Percentiles rank a stretch among this genome's conserved stretches.
Conservation (phyloP, 2,888 invertebrate genomes). For the Ochropleura plecta region DNA sequence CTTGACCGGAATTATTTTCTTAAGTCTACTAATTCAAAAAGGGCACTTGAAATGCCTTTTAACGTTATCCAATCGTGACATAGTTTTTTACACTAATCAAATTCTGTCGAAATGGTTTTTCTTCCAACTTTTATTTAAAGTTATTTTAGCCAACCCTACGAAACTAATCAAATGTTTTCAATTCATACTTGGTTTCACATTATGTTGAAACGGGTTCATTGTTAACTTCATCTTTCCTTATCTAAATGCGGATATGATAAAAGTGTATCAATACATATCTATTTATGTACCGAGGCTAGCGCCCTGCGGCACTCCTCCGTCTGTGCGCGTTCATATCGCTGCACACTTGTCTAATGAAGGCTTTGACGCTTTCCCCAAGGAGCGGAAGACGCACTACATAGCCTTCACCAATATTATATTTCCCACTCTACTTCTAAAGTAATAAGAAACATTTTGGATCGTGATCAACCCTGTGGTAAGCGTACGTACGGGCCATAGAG, state of each 20-base stretch:
- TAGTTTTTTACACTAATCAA: constrained; percentile 26
- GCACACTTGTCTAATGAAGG: constrained; percentile 77
- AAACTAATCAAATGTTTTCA: background rate
- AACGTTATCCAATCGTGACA: background rate
- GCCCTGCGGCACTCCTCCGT: constrained; percentile 69
- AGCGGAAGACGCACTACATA: constrained; percentile 61
- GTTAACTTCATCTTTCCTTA: constrained; percentile 4
- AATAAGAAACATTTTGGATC: constrained; percentile 63
- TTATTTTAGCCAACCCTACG: background rate
- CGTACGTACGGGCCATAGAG: constrained; percentile 56
- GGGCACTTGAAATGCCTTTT: constrained; percentile 18
- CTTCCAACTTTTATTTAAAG: constrained; percentile 8
- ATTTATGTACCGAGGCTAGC: constrained; percentile 51
- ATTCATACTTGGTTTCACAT: background rate
- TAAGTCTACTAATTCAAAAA: constrained; percentile 42
- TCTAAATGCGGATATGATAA: constrained; percentile 18
- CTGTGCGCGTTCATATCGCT: constrained; percentile 68
- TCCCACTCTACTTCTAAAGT: constrained; percentile 44
- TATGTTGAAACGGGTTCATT: background rate
- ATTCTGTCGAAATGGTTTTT: constrained; percentile 18
- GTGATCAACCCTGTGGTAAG: constrained; percentile 44
- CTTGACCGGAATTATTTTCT: constrained; percentile 31
- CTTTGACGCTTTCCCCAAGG: constrained; percentile 73
- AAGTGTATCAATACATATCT: constrained; percentile 44
- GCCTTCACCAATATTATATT: constrained; percentile 46